Evolutionary conservation across 2,797 vertebrate species (phyloP).

Genomic region (Rhinophrynus dorsalis): DNA sequence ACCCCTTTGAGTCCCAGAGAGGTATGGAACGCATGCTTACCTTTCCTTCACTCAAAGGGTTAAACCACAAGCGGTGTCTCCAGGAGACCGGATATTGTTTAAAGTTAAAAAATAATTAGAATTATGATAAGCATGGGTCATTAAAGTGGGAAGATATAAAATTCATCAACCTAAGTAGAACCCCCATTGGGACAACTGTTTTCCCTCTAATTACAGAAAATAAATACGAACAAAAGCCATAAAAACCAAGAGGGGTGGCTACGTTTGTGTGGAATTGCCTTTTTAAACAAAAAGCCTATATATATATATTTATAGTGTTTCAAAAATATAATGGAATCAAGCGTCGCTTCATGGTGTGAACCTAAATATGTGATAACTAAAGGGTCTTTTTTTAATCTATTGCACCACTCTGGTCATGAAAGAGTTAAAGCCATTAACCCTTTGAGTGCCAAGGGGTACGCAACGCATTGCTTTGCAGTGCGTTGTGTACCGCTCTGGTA

Average conservation of each 20-base stretch:
- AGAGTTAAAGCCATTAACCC: no score
- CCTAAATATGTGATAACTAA: no score
- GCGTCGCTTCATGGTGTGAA: slow-evolving; percentile 6
- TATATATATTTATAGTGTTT: background rate
- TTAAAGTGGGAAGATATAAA: slow-evolving; percentile 74
- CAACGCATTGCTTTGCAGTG: no score
- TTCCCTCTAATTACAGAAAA: slow-evolving; percentile 70
- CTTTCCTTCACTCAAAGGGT: no score
- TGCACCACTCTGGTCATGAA: no score
- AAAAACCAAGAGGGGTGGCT: slow-evolving; percentile 57
- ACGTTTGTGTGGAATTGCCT: slow-evolving; percentile 14
- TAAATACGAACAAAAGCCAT: slow-evolving; percentile 65
- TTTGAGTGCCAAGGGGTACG: no score
- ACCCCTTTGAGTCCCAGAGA: no score
- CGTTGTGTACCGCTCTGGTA: no score
- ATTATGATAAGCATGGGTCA: slow-evolving; percentile 76
- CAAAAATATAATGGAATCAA: background rate
- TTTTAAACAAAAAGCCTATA: background rate
- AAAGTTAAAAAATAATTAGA: slow-evolving; percentile 76
- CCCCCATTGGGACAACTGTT: slow-evolving; percentile 75
- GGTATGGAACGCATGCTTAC: no score
- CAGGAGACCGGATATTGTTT: slow-evolving; percentile 68
- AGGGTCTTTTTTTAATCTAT: no score
- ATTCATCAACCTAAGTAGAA: slow-evolving; percentile 77
- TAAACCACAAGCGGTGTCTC: slow-evolving; percentile 39